Percentiles rank a stretch among this genome's conserved stretches.
Evolutionary conservation across 2,797 vertebrate species (phyloP).

Genomic region (Trichosurus vulpecula): DNA sequence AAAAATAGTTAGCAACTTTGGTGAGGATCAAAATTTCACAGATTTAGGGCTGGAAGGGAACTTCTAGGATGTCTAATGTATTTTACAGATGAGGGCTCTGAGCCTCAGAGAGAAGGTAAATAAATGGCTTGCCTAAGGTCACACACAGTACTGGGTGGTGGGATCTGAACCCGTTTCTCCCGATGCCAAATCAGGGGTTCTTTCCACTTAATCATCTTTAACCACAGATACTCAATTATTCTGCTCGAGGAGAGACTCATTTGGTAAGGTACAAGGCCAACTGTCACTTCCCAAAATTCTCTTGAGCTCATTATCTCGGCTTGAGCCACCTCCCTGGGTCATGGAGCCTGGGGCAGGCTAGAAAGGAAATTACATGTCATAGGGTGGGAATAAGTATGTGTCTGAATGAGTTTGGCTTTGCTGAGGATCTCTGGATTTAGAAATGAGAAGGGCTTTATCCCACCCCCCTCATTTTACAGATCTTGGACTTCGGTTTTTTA

Average conservation of each 20-base stretch:
- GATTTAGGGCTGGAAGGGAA: not conserved
- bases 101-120: too few relatives aligned
- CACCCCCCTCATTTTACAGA: not conserved
- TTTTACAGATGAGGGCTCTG: not conserved
- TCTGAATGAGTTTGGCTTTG: too few relatives aligned
- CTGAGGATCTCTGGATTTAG: too few relatives aligned
- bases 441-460: not conserved
- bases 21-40: not conserved
- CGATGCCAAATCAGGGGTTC: not conserved
- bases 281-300: constrained; percentile 7
- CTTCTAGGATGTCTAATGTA: not conserved
- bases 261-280: constrained; percentile 4
- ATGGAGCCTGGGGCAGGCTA: not conserved
- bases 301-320: not conserved
- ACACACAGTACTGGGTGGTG: not conserved
- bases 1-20: not conserved
- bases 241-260: not conserved
- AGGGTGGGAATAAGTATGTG: too few relatives aligned
- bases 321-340: not conserved
- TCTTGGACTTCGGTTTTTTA: too few relatives aligned
- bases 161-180: not conserved
- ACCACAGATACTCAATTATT: constrained; percentile 27
- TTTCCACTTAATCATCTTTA: not conserved
- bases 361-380: too few relatives aligned
- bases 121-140: too few relatives aligned